A percentile compares a stretch with the other conserved stretches of the same genome.
Conservation (phyloP, 2,797 vertebrate genomes). For the Galaxias olidus region DNA sequence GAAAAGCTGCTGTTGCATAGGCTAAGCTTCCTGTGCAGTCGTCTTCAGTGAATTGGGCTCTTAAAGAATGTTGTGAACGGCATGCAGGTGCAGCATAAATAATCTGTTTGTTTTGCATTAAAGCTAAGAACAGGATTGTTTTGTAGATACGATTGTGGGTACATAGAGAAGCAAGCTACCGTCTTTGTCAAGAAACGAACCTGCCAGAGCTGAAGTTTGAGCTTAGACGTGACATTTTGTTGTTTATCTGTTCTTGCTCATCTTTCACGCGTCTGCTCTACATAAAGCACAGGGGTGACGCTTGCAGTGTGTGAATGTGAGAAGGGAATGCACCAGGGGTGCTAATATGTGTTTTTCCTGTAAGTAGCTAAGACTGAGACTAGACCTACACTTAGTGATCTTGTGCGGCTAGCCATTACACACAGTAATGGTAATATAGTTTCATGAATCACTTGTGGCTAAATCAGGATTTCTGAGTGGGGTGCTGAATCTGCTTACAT, state of each 20-base stretch:
- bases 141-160: neutral
- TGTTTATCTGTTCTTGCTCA: constrained; percentile 26
- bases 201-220: too few species aligned
- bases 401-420: too few species aligned
- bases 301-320: constrained; percentile 43
- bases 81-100: neutral
- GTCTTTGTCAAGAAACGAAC: too few species aligned
- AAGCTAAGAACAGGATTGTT: too few species aligned
- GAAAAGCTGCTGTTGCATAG: constrained; percentile 34
- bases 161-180: neutral
- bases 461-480: too few species aligned
- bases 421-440: too few species aligned
- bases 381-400: too few species aligned
- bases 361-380: too few species aligned
- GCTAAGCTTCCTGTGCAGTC: constrained; percentile 13
- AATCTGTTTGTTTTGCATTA: too few species aligned
- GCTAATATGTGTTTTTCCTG: constrained; percentile 38
- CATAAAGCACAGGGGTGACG: constrained; percentile 54
- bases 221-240: too few species aligned
- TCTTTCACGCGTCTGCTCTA: constrained; percentile 50
- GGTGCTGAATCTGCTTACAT: too few species aligned
- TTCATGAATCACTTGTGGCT: too few species aligned
- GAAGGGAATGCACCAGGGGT: neutral
- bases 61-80: constrained; percentile 8
- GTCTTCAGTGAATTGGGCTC: constrained; percentile 8